phyloP scores from a whole-genome alignment of 2,113 vertebrate species.

The Probosciger aterrimus region DNA sequence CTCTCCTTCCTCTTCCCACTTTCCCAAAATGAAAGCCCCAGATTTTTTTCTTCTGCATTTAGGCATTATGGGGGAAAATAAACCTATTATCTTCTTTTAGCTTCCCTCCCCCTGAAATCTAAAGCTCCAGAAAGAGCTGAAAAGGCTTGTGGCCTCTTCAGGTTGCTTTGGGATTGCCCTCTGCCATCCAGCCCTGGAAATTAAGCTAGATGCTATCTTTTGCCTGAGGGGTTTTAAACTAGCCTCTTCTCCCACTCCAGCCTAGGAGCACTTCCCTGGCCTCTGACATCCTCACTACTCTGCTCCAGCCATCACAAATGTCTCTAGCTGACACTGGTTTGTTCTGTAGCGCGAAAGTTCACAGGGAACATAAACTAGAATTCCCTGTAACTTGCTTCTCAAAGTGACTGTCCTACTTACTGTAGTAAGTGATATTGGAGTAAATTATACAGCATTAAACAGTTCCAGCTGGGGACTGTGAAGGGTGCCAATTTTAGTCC shows the following conservation, averaged over 20 bases:
- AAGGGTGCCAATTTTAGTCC: background rate
- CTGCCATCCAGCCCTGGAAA: background rate
- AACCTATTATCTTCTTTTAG: background rate
- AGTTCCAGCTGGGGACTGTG: background rate
- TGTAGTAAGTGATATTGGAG: background rate
- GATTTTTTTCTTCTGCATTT: background rate
- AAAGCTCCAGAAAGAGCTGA: background rate
- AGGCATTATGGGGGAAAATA: background rate
- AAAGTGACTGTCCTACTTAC: background rate
- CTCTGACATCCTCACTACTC: background rate
- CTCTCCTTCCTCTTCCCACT: background rate
- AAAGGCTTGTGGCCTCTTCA: background rate
- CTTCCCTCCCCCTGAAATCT: background rate
- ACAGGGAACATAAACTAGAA: background rate
- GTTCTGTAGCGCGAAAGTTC: background rate
- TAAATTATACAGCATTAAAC: background rate
- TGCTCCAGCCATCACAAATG: background rate
- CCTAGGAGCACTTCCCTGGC: background rate
- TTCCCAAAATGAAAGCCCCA: background rate
- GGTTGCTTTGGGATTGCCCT: background rate
- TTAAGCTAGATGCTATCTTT: background rate
- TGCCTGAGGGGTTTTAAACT: accelerated
- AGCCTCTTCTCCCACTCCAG: accelerated
- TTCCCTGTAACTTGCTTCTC: background rate
- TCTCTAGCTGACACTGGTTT: background rate